These are phyloP conservation scores for Chiridota heheva DNA, from an alignment of 35 echinoderm and acorn worm species.

Conservation along the genomic window DNA sequence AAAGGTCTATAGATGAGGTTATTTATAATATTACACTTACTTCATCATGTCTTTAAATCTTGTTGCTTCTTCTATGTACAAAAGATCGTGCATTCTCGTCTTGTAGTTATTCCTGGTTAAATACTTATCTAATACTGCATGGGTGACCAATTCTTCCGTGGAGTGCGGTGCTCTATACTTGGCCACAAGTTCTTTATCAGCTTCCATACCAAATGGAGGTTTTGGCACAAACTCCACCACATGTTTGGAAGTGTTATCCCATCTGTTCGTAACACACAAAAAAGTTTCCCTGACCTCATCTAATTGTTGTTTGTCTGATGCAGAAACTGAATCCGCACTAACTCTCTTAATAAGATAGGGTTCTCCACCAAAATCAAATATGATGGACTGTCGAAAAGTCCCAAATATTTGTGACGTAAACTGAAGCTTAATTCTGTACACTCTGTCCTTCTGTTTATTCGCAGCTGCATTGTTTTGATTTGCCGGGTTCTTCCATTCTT, in stretches of 20 bases:
- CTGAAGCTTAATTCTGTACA: slow-evolving; percentile 89
- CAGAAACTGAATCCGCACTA: slow-evolving; percentile 82
- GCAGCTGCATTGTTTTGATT: slow-evolving; percentile 48
- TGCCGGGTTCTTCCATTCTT: slow-evolving; percentile 79
- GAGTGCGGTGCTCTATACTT: slow-evolving; percentile 77
- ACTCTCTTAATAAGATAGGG: slow-evolving; percentile 80
- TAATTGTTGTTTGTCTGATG: slow-evolving; percentile 70
- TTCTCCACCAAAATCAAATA: slow-evolving; percentile 90
- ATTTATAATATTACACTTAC: no score
- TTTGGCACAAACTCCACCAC: slow-evolving; percentile 73
- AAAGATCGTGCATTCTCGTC: slow-evolving; percentile 84
- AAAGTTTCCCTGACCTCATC: slow-evolving; percentile 79
- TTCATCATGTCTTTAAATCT: slow-evolving; percentile 84
- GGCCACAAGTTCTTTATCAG: slow-evolving; percentile 69
- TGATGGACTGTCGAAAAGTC: slow-evolving; percentile 93
- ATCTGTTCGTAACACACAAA: slow-evolving; percentile 66
- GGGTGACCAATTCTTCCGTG: slow-evolving; percentile 77
- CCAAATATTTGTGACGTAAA: slow-evolving; percentile 99
- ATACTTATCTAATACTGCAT: slow-evolving; percentile 79
- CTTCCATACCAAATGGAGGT: slow-evolving; percentile 61
- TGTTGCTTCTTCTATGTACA: slow-evolving; percentile 91
- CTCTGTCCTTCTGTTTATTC: slow-evolving; percentile 58
- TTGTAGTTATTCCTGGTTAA: slow-evolving; percentile 94
- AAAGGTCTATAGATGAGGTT: no score
- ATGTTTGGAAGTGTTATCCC: slow-evolving; percentile 77